Conservation (phyloP, 2,113 vertebrate genomes). For the Oxyura jamaicensis region DNA sequence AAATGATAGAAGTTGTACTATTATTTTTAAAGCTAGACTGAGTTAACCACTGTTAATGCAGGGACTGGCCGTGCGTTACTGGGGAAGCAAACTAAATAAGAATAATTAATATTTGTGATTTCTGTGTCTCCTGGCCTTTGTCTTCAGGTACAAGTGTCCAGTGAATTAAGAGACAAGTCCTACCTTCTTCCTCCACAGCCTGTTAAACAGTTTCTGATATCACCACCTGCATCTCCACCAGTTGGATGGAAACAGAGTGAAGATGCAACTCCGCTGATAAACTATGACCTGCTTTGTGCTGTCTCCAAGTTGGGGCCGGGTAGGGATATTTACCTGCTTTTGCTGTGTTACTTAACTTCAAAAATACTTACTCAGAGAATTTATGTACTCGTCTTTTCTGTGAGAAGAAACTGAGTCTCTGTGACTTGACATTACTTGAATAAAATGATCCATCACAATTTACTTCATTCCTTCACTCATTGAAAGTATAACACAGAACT, state of each 20-base stretch:
- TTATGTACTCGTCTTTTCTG: neutral
- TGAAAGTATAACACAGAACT: neutral
- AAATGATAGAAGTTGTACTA: neutral
- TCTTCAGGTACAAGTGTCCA: constrained; percentile 85
- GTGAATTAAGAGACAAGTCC: constrained; percentile 87
- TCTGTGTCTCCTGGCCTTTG: neutral
- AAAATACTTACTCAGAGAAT: neutral
- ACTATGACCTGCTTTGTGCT: constrained; percentile 96
- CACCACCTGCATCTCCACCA: constrained; percentile 92
- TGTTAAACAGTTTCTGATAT: constrained; percentile 95
- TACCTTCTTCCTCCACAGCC: constrained; percentile 93
- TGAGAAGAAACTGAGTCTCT: neutral
- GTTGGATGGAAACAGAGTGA: constrained; percentile 96
- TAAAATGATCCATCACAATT: neutral
- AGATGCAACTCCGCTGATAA: constrained; percentile 91
- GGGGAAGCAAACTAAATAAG: neutral
- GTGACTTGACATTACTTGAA: neutral
- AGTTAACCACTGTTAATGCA: neutral
- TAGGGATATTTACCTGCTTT: constrained; percentile 52
- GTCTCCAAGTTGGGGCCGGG: constrained; percentile 96
- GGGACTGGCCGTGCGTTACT: neutral
- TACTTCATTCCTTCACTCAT: neutral
- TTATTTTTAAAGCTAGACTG: neutral
- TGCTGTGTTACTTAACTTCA: neutral
- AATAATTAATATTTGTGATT: neutral